Conservation (phyloP, 2,888 invertebrate species). For the Calameuta filiformis region DNA sequence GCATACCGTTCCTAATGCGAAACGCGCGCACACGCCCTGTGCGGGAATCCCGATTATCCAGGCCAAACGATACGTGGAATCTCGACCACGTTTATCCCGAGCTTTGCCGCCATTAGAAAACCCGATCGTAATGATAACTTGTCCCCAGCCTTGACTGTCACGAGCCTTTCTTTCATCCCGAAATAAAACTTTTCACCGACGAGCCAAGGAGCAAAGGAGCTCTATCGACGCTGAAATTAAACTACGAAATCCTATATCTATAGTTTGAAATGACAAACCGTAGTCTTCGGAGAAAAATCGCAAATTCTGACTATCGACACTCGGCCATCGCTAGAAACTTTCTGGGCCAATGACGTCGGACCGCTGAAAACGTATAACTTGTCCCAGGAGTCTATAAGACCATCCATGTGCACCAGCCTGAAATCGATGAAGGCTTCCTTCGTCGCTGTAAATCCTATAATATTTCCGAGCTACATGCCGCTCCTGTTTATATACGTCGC, state of each 20-base stretch:
- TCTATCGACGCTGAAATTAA: neutral
- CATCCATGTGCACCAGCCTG: neutral
- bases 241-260: neutral
- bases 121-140: neutral
- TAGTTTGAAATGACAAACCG: neutral
- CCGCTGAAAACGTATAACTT: neutral
- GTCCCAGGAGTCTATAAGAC: constrained; percentile 1
- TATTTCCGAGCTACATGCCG: constrained; percentile 1
- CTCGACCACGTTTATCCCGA: neutral
- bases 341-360: neutral
- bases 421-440: constrained; percentile 3
- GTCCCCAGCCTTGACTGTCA: neutral
- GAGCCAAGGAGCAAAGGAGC: neutral
- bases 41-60: constrained; percentile 44
- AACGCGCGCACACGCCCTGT: constrained; percentile 36
- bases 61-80: constrained; percentile 3
- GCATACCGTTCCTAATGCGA: constrained; percentile 50
- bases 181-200: neutral
- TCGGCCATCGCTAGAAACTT: neutral
- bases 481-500: constrained; percentile 26
- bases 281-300: neutral
- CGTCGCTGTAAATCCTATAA: neutral
- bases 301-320: neutral
- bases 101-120: neutral
- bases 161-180: neutral